These are phyloP conservation scores for Scotopteryx bipunctaria DNA, from an alignment of 2,888 invertebrate genomes.

Conservation along the genomic window DNA sequence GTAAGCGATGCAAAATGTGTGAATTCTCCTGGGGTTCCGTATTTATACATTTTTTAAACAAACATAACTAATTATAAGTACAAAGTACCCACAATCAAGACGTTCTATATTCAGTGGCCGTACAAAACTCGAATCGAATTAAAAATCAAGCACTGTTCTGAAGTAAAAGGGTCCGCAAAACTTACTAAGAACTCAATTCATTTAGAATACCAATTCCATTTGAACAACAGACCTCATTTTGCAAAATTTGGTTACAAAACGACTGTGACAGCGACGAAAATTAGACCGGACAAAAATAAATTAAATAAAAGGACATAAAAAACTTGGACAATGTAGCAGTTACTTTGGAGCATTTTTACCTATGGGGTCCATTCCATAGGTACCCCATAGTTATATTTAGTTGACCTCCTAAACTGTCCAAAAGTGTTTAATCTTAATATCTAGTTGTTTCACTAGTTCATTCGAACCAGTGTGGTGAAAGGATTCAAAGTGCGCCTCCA, in stretches of 20 bases:
- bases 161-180: constrained; percentile 55
- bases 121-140: constrained; percentile 54
- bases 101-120: constrained; percentile 33
- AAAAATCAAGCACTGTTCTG: constrained; percentile 65
- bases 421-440: too few species aligned
- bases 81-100: constrained; percentile 17
- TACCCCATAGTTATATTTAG: too few species aligned
- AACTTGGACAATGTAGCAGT: constrained; percentile 9
- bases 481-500: too few species aligned
- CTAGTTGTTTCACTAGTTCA: too few species aligned
- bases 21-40: too few species aligned
- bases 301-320: constrained; percentile 72
- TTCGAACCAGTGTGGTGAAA: too few species aligned
- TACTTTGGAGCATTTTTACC: constrained; percentile 2
- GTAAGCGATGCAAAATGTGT: too few species aligned
- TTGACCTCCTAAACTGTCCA: too few species aligned
- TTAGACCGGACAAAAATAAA: constrained; percentile 80
- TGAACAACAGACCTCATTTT: constrained; percentile 75
- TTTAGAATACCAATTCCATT: constrained; percentile 79
- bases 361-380: too few species aligned
- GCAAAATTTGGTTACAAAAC: constrained; percentile 79
- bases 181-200: constrained; percentile 66
- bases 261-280: constrained; percentile 79
- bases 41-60: too few species aligned
- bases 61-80: too few species aligned